These are phyloP conservation scores for Eretmocerus hayati DNA, from an alignment of 2,888 invertebrate species.

Conservation along the genomic window DNA sequence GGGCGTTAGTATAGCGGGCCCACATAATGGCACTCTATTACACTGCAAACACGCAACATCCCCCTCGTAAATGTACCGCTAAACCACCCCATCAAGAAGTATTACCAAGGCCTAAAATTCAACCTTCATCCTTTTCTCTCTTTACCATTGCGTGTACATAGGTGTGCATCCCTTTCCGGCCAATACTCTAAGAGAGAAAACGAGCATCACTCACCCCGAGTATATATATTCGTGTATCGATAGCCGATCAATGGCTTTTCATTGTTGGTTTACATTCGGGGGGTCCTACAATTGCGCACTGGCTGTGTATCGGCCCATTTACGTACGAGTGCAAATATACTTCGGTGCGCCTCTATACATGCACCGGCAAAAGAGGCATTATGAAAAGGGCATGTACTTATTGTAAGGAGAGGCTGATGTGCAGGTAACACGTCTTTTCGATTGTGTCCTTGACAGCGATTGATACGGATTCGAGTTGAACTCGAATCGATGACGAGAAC, in stretches of 20 bases:
- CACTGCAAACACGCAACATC: constrained; percentile 27
- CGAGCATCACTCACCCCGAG: constrained; percentile 10
- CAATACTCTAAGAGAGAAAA: constrained; percentile 11
- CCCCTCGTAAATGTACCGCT: constrained; percentile 15
- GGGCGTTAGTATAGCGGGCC: constrained; percentile 20
- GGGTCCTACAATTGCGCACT: neutral
- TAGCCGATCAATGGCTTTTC: constrained; percentile 26
- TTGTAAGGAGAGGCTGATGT: constrained; percentile 6
- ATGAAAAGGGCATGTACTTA: too few relatives aligned
- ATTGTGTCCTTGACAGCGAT: constrained; percentile 40
- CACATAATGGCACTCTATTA: constrained; percentile 34
- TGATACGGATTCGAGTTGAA: constrained; percentile 34
- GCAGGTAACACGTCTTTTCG: constrained; percentile 35
- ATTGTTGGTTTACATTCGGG: constrained; percentile 15
- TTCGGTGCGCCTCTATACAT: neutral
- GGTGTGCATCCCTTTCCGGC: neutral
- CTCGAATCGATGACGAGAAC: neutral
- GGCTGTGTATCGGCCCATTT: too few relatives aligned
- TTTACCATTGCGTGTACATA: neutral
- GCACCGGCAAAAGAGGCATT: constrained; percentile 2
- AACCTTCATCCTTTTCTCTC: too few relatives aligned
- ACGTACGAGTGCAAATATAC: neutral
- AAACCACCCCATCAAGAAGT: constrained; percentile 24
- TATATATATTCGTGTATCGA: constrained; percentile 20
- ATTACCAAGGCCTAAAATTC: too few relatives aligned